Evolutionary conservation across 1,140 invertebrate genomes (phyloP), one percentile per base, ranked within the genome.

Genomic region (Brachionus sp.): DNA sequence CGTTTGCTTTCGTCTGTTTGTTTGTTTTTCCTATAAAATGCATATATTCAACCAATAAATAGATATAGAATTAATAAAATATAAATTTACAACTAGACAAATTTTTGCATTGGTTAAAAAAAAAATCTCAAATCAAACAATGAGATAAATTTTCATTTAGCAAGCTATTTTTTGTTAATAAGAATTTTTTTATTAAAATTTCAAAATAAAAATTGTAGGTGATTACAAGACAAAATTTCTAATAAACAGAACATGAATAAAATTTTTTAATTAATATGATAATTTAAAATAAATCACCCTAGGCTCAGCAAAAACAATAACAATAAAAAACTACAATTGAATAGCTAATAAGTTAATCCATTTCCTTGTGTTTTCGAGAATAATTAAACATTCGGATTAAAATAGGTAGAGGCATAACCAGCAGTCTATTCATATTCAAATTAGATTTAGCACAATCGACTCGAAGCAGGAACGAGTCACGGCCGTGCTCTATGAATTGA

Each of bases 401-500:
- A 57, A 57, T 5, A 57, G 50, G 50, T 57, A 57, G 16, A 57
- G 19, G 50, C 50, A 57, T 7, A 57, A 57, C 50, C 50, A 57
- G 50, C 50, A 57, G 50, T 57, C 50, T 57, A 57, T 57, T 57
- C 50, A 57, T 57, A 57, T 57, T 57, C 50, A 57, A 57, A 57
- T 57, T 25, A 57, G 50, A 57, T 57, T 29, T 57, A 57, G 13
- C 50, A 53, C 50, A 19, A 53, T 57, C 16, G 50, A 7, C 19
- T 57, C n/a, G 3, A 19, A 57, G n/a, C 50, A 57, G 50, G 5
- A 57, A 57, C 50, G 50, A 57, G 50, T 57, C 50, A 57, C 50
- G 50, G 50, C 9, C 50, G 50, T 57, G 50, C 50, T 57, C 50
- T 23, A 57, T 57, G 50, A 57, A 25, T 19, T 57, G 50, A 57